Base-by-base conservation (phyloP, 2,113 vertebrate species). In the Oryzias celebensis region DNA sequence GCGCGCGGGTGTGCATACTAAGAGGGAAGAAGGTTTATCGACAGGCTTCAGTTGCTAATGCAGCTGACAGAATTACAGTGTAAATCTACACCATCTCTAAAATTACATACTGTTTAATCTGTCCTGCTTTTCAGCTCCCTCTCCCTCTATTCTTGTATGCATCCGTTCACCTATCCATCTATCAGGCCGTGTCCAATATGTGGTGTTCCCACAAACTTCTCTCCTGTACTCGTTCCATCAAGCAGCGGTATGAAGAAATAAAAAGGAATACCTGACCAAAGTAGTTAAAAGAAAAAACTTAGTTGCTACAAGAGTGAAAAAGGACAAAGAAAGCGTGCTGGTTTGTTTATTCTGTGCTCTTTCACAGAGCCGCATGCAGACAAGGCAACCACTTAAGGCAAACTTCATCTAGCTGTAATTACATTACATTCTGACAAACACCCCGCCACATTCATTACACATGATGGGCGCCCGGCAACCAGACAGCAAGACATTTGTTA, bases 1-100 rank as follows among this genome's bases (percentile, higher is more conserved):
- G 41, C 61, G 73, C 57, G 57, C 26, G 36, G 66, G 67, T 58
- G 56, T 55, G 65, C 16, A 62, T 1, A 52, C 47, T 58, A 59
- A 69, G 67, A 77, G 56, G 65, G 62, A 78, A 68, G 55, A 77
- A 78, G 56, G 73, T 68, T 88, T 89, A 90, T 90, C 85, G 88
- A 91, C 88, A 88, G 84, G 82, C 81, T 79, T 87, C 81, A 87
- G 88, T 88, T 83, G 82, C 85, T 90, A 88, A 90, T 89, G 89
- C 81, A 90, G 82, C 74, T 85, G 57, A 79, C 77, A 88, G 86
- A 85, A 88, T 90, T 85, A 78, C 77, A 79, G 84, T 87, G 90
- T 89, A 91, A 91, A 90, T 88, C 84, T 88, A 91, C 81, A 91
- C 89, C 86, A 85, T 90, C 84, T 89, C 88, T 91, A 91, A 91